phyloP scores from a whole-genome alignment of 2,113 vertebrate species.

The Litocranius walleri region DNA sequence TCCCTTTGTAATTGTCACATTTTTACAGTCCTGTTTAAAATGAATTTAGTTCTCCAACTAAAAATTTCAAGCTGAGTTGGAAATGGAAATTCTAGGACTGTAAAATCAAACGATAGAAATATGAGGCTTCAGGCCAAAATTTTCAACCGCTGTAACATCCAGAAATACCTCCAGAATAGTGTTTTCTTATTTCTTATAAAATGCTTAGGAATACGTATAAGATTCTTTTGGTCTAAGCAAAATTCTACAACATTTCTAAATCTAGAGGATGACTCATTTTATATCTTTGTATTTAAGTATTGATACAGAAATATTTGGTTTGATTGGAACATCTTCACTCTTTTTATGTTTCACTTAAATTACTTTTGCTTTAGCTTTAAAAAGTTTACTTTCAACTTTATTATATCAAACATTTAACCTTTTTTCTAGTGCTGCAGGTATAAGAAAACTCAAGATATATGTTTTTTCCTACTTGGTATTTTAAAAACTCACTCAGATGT shows the following conservation, averaged over 20 bases:
- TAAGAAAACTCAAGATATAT: not conserved
- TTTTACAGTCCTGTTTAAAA: constrained; percentile 41
- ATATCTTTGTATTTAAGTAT: not conserved
- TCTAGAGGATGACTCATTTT: not conserved
- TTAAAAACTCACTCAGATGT: not conserved
- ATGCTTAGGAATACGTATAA: not conserved
- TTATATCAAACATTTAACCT: not conserved
- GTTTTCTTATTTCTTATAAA: not conserved
- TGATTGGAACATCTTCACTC: not conserved
- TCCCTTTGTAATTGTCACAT: constrained; percentile 26
- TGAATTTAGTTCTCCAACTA: constrained; percentile 25
- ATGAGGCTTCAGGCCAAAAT: not conserved
- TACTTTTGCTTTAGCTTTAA: not conserved
- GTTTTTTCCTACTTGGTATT: not conserved
- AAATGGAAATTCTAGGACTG: constrained; percentile 42
- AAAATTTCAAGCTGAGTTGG: constrained; percentile 42
- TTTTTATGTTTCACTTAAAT: not conserved
- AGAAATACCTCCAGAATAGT: not conserved
- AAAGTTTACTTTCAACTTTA: not conserved
- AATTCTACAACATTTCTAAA: not conserved
- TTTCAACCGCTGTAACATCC: not conserved
- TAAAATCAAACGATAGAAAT: not conserved
- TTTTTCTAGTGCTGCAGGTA: not conserved
- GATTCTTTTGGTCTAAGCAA: not conserved
- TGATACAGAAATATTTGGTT: not conserved